A percentile compares a stretch with the other conserved stretches of the same genome.
Evolutionary conservation across 2,113 vertebrate genomes (phyloP).

Genomic region (Pygathrix nemaeus): DNA sequence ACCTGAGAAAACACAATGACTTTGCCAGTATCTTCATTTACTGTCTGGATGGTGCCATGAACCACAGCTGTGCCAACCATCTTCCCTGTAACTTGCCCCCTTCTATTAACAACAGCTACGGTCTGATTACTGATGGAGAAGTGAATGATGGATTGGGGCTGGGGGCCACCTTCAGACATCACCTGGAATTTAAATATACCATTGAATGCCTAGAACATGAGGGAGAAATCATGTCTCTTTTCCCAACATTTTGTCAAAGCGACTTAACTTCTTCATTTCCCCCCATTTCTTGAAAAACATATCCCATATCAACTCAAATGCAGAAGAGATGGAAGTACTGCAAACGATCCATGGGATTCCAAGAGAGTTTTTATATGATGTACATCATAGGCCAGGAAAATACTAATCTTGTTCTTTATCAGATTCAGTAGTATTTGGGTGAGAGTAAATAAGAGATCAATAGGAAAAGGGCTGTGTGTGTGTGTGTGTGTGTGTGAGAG

Average conservation of each 20-base stretch:
- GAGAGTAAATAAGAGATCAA: neutral
- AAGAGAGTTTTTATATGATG: neutral
- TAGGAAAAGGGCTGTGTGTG: neutral
- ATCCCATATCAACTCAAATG: neutral
- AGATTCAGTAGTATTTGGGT: neutral
- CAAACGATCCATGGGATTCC: neutral
- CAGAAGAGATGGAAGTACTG: neutral
- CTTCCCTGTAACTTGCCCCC: constrained; percentile 81
- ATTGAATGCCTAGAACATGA: neutral
- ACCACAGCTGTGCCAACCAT: constrained; percentile 76
- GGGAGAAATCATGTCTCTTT: neutral
- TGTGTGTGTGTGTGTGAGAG: neutral
- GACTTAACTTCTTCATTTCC: neutral
- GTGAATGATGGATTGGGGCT: constrained; percentile 82
- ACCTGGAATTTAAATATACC: constrained; percentile 74
- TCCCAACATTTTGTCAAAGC: neutral
- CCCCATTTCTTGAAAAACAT: neutral
- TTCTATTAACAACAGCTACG: constrained; percentile 76
- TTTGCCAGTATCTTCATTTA: constrained; percentile 82
- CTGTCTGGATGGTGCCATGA: constrained; percentile 78
- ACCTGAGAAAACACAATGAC: constrained; percentile 84
- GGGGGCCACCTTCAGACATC: constrained; percentile 84
- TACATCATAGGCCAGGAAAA: neutral
- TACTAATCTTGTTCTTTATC: neutral
- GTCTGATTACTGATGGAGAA: constrained; percentile 82